A percentile compares a stretch with the other conserved stretches of the same genome.
These are phyloP conservation scores for Forbesichthys papilliferus DNA, from an alignment of 2,113 vertebrate genomes.

Conservation along the genomic window DNA sequence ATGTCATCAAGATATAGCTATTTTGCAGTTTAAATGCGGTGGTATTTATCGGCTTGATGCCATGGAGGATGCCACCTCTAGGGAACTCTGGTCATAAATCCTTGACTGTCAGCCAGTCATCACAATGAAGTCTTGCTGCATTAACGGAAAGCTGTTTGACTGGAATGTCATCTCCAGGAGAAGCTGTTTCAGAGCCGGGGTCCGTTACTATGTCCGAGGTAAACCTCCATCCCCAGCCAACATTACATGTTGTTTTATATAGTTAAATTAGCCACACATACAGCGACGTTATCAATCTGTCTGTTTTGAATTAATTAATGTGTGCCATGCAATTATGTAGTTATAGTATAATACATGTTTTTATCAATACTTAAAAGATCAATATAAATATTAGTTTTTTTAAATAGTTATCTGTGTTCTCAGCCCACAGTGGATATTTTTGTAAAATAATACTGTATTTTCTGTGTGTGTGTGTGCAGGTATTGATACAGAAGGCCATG, in stretches of 20 bases:
- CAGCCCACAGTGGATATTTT: no score
- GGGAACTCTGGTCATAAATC: neutral
- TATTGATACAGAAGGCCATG: slow-evolving; percentile 96
- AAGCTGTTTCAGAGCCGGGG: slow-evolving; percentile 94
- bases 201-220: slow-evolving; percentile 96
- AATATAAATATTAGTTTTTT: no score
- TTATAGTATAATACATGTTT: no score
- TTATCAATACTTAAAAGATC: no score
- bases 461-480: slow-evolving; percentile 68
- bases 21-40: no score
- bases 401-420: no score
- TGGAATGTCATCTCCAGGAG: slow-evolving; percentile 93
- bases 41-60: no score
- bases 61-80: neutral
- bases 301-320: no score
- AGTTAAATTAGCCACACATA: no score
- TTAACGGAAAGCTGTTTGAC: slow-evolving; percentile 92
- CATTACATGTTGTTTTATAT: neutral
- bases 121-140: slow-evolving; percentile 85
- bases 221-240: slow-evolving; percentile 11
- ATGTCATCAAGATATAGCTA: no score
- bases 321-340: no score
- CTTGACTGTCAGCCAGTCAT: slow-evolving; percentile 80
- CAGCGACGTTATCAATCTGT: no score
- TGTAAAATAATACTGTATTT: neutral